phyloP scores from a whole-genome alignment of 2,888 invertebrate genomes.

The Leptinotarsa haldemani region DNA sequence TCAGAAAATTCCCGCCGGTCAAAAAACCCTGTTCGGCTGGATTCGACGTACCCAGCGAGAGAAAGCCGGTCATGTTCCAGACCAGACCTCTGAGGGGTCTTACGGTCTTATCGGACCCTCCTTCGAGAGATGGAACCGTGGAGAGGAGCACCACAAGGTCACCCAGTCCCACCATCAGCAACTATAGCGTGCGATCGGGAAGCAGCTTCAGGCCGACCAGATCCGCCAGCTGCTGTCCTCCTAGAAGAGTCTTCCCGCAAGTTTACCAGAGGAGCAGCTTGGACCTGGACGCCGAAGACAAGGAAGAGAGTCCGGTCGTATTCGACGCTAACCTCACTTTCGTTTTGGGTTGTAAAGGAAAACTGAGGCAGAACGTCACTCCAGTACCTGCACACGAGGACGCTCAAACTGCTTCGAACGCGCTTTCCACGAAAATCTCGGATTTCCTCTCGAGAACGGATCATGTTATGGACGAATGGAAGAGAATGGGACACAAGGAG shows the following conservation, averaged over 20 bases:
- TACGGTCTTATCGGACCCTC: slow-evolving; percentile 53
- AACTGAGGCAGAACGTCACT: slow-evolving; percentile 74
- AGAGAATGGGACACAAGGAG: slow-evolving; percentile 74
- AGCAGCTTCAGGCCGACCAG: slow-evolving; percentile 63
- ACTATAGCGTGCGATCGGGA: slow-evolving; percentile 40
- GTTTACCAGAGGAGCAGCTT: slow-evolving; percentile 63
- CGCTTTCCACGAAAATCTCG: slow-evolving; percentile 80
- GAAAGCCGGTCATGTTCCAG: slow-evolving; percentile 57
- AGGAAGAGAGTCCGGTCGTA: slow-evolving; percentile 82
- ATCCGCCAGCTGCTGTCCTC: slow-evolving; percentile 67
- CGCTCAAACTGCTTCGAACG: slow-evolving; percentile 81
- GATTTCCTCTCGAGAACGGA: slow-evolving; percentile 86
- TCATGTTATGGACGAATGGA: slow-evolving; percentile 91
- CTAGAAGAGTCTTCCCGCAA: slow-evolving; percentile 79
- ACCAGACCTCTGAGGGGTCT: slow-evolving; percentile 64
- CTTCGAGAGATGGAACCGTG: slow-evolving; percentile 41
- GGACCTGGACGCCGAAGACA: slow-evolving; percentile 71
- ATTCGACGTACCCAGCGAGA: slow-evolving; percentile 51
- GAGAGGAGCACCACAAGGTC: slow-evolving; percentile 48
- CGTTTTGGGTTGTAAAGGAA: slow-evolving; percentile 79
- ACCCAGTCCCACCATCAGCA: slow-evolving; percentile 49
- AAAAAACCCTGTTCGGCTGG: slow-evolving; percentile 49
- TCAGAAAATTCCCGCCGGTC: slow-evolving; percentile 45
- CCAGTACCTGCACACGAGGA: slow-evolving; percentile 83
- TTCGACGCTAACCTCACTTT: slow-evolving; percentile 86